These are phyloP conservation scores for Enteromius afrohamiltoni DNA, from an alignment of 2,797 vertebrate genomes.

Conservation along the genomic window DNA sequence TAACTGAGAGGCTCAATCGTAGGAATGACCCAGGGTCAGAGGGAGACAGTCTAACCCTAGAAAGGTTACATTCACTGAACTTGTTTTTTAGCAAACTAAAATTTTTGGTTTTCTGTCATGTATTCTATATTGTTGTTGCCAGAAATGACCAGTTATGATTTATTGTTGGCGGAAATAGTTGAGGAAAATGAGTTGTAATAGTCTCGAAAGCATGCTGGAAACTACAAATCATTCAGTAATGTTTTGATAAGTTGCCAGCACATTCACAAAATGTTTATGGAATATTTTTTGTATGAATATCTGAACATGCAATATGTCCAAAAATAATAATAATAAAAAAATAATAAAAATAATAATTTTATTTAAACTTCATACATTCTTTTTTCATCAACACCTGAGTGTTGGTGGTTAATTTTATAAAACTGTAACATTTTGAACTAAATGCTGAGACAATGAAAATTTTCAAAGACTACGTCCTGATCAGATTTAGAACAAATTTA, in stretches of 20 bases:
- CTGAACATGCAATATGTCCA: background rate
- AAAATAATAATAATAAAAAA: too few relatives aligned
- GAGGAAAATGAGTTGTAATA: background rate
- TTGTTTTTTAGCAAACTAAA: too few relatives aligned
- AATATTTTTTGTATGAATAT: background rate
- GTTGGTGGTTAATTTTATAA: too few relatives aligned
- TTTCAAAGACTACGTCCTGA: background rate
- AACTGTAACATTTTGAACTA: background rate
- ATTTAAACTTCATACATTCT: background rate
- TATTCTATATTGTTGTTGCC: background rate
- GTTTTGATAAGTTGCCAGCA: background rate
- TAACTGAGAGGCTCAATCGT: background rate
- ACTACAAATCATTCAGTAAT: background rate
- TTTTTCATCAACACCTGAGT: background rate
- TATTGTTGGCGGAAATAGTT: background rate
- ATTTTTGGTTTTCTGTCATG: background rate
- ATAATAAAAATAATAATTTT: too few relatives aligned
- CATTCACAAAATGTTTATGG: background rate
- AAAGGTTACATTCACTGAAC: background rate
- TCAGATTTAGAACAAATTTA: background rate
- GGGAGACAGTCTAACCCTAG: background rate
- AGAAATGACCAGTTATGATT: background rate
- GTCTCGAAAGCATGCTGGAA: background rate
- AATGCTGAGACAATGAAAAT: too few relatives aligned
- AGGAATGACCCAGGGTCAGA: background rate